Evolutionary conservation across 2,113 vertebrate genomes (phyloP).

Genomic region (Vicugna pacos): DNA sequence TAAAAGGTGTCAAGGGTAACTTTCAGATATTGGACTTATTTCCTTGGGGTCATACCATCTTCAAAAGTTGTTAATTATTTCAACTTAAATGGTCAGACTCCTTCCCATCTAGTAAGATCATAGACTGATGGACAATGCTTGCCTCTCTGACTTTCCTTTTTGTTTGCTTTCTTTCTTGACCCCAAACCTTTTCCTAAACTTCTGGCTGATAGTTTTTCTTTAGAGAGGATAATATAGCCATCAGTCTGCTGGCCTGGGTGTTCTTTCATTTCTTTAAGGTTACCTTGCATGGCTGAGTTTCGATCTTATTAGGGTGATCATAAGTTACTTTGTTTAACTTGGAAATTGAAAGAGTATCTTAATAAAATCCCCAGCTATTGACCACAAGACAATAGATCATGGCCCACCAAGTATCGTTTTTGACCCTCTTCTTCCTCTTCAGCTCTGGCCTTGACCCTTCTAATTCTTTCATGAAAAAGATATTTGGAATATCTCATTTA

Average conservation of each 20-base stretch:
- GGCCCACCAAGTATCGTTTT: background rate
- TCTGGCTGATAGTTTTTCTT: background rate
- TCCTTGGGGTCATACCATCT: background rate
- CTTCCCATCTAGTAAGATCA: background rate
- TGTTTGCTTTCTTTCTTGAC: background rate
- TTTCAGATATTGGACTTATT: background rate
- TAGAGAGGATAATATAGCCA: background rate
- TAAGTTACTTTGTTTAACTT: slow-evolving; percentile 38
- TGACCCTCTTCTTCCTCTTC: background rate
- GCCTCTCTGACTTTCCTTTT: background rate
- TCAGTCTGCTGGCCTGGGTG: background rate
- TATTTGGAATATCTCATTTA: background rate
- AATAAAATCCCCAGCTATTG: background rate
- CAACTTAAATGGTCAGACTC: background rate
- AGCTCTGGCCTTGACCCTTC: background rate
- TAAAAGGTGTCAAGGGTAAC: background rate
- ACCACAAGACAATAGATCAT: background rate
- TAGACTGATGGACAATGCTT: background rate
- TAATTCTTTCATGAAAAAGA: background rate
- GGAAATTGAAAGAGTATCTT: background rate
- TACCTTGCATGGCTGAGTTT: background rate
- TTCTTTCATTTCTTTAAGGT: background rate
- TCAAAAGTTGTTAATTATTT: background rate
- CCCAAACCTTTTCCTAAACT: background rate
- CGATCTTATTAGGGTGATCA: background rate